These are phyloP conservation scores for Echinops telfairi DNA, from an alignment of 2,113 vertebrate genomes.

Conservation along the genomic window DNA sequence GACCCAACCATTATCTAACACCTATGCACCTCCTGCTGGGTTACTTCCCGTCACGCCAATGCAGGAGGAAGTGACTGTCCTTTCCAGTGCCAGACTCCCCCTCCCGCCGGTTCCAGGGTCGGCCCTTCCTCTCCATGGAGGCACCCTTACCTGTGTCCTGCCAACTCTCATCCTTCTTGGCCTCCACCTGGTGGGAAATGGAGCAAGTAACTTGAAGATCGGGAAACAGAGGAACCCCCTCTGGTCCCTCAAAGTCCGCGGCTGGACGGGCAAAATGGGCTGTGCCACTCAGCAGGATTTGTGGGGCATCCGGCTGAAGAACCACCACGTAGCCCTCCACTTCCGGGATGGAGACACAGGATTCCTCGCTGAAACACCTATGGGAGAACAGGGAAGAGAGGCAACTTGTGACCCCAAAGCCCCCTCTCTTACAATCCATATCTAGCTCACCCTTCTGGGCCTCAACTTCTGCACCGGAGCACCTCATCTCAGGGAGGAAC, in stretches of 20 bases:
- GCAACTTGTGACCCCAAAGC: not conserved
- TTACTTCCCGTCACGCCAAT: not conserved
- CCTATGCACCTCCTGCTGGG: not conserved
- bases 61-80: too few species aligned
- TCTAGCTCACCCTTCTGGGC: not conserved
- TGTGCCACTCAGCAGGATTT: slow-evolving; percentile 95
- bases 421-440: not conserved
- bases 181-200: slow-evolving; percentile 92
- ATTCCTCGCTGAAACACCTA: slow-evolving; percentile 98
- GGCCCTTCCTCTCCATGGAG: not conserved
- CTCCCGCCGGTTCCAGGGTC: not conserved
- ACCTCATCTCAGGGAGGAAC: not conserved
- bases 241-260: slow-evolving; percentile 92
- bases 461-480: not conserved
- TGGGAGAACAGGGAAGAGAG: slow-evolving; percentile 21
- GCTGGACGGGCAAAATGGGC: slow-evolving; percentile 94
- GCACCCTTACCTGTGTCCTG: slow-evolving; percentile 85
- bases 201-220: slow-evolving; percentile 97
- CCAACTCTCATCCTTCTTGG: slow-evolving; percentile 90
- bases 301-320: slow-evolving; percentile 97
- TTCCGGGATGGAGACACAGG: slow-evolving; percentile 95
- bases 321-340: slow-evolving; percentile 98
- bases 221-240: slow-evolving; percentile 95
- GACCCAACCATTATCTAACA: not conserved
- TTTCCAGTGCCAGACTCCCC: not conserved